Evolutionary conservation across 1,140 invertebrate species (phyloP), one percentile per base, ranked within the genome.

Genomic region (Panagrolaimus sp.): DNA sequence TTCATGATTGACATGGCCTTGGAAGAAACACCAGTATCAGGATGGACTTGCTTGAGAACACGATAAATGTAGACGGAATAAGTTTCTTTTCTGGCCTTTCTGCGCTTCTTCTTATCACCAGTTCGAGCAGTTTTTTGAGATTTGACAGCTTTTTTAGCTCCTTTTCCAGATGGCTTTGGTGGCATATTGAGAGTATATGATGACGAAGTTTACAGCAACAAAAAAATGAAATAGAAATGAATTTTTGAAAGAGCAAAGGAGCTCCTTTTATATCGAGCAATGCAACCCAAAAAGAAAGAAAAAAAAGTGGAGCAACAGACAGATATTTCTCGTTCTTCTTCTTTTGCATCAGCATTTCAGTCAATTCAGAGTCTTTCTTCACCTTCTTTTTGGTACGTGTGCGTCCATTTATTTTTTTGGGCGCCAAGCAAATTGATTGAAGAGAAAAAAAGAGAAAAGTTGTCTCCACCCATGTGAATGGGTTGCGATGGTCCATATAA

Each of bases 1-100:
- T 88, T 88, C 87, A 88, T 88, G 32, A 88, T 88, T 55, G 84
- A 76, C 87, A 88, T 88, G 1, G 86, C 86, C 68, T 86, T 86
- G 48, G 74, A 73, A 14, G 84, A 84, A 58, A 86, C 81, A 10
- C 84, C 84, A 48, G 82, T 83, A 65, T 86, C 84, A 1, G 85
- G 85, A 63, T 85, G 84, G 32, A 85, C 85, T 74, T 85, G 84
- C 73, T 85, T 86, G 55, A 72, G 47, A 26, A 72, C 71, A 21
- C 70, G 69, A 46, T 72, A 72, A 26, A 71, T 71, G 47, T 71
- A 71, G n/a, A 70, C 69, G 32, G 71, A 64, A 32, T 58, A 58
- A 0, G 52, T 58, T 28, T 58, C 52, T 28, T 58, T 58, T 21
- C 52, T 12, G 52, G 52, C 45, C 78, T 66, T 62, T 65, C 72